These are phyloP conservation scores for Pentalonia nigronervosa DNA, from an alignment of 1,140 invertebrate species.

Conservation along the genomic window DNA sequence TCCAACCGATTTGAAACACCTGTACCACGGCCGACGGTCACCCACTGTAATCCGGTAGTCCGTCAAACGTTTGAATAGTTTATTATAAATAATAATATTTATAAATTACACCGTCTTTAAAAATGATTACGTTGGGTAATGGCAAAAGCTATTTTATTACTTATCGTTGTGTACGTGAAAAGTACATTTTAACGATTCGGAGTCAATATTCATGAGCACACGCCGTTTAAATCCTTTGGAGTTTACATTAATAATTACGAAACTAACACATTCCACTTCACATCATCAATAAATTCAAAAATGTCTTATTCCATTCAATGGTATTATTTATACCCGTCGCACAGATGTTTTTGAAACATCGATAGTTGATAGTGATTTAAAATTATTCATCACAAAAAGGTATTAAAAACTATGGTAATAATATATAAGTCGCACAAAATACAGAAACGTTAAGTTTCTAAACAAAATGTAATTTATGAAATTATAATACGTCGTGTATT, in stretches of 20 bases:
- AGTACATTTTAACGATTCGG: background rate
- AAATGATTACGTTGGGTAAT: background rate
- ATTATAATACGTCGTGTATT: background rate
- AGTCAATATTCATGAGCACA: background rate
- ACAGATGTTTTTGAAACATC: background rate
- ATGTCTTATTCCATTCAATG: background rate
- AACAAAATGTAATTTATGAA: background rate
- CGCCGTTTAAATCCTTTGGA: background rate
- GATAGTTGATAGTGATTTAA: background rate
- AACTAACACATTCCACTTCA: background rate
- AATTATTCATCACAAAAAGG: background rate
- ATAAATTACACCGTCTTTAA: background rate
- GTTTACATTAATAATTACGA: background rate
- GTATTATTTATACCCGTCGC: background rate
- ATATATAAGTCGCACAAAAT: background rate
- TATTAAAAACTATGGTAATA: background rate
- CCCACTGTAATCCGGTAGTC: slow-evolving; percentile 36
- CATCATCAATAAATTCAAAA: background rate
- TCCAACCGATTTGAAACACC: background rate
- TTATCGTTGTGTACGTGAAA: background rate
- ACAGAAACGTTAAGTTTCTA: background rate
- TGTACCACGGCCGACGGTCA: background rate
- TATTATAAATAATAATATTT: background rate
- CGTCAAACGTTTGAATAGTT: background rate
- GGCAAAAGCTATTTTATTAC: background rate